Evolutionary conservation across 2,113 vertebrate species (phyloP), one percentile per base, ranked within the genome.

Genomic region (Mustela nigripes): DNA sequence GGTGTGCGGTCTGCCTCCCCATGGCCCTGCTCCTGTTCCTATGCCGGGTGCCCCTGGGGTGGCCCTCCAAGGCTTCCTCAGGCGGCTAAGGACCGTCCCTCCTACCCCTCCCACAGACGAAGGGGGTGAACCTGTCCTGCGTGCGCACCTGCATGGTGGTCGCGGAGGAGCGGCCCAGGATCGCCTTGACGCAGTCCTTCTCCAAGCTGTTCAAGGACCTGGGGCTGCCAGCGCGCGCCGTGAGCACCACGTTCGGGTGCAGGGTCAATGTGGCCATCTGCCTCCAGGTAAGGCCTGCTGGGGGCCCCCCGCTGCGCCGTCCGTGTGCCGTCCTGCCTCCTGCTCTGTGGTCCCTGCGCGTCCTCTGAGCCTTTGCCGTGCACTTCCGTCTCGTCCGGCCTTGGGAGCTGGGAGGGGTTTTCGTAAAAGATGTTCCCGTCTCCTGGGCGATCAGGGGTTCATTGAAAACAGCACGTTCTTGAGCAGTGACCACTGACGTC

Each of bases 81-180:
- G 56, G 33, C 11, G 14, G 14, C n/a, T 31, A 6, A 69, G 19
- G 36, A 18, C 60, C 56, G 10, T 5, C 0, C 48, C 4, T 18
- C 42, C 11, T 4, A 0, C 56, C 9, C 33, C 31, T 19, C 91
- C 56, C 1, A 2, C 98, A 99, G 99, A 96, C 99, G 97, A 99
- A 99, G 91, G 99, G 99, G 26, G 99, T 99, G 53, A 99, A 99
- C 98, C 98, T 99, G 98, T 99, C 99, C 0, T 99, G 99, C 0
- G 99, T 99, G 93, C 99, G 99, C 2, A 99, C 99, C 0, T 99
- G 99, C 98, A 99, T 99, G 99, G 99, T 99, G 98, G 99, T 99
- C 0, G 99, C 99, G 0, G 99, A 99, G 98, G 99, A 99, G 98
- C 98, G 99, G 60, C 99, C 99, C 0, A 98, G 99, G 69, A 99